Evolutionary conservation across 1,140 invertebrate species (phyloP), one percentile per base, ranked within the genome.

Genomic region (Pogonomyrmex californicus): DNA sequence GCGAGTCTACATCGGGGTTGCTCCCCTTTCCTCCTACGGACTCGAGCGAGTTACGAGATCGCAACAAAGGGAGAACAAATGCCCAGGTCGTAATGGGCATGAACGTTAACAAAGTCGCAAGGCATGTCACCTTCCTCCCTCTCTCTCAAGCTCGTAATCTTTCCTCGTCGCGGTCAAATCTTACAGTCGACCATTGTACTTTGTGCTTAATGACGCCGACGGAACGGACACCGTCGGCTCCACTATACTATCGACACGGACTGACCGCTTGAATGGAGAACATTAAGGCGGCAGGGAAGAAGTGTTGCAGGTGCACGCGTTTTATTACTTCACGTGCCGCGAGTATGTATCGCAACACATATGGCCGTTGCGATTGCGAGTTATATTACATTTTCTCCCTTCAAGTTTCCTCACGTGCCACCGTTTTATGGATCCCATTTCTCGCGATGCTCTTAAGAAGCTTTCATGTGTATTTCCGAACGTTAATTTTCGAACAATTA

Each of bases 311-410:
- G 33, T 23, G 49, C 68, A 12, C 86, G 78, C 54, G 68, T 86
- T 79, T 79, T 86, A 88, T 75, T 89, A 58, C 82, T 44, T 49
- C 56, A 88, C 87, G 81, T 86, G 73, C 33, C 65, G 49, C 70
- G 63, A 58, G 17, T 38, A 36, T 66, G 36, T 70, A 41, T 14
- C 12, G 38, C 58, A 60, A 66, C 56, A 66, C 36, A 14, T 44
- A 70, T 49, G 47, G 62, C 7, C 62, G 7, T 73, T 60, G 54
- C 66, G 86, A 87, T 73, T 73, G 54, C 44, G 75, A 75, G 51
- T 81, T 66, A 88, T 54, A 54, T 71, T n/a, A 68, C 38, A 58
- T 56, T 47, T 51, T 38, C 49, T 47, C 70, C 30, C 33, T 30
- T 23, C 33, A 30, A 12, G 12, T 56, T 76, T 62, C 14, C 36